These are phyloP conservation scores for Arothron firmamentum DNA, from an alignment of 2,113 vertebrate genomes.

Conservation along the genomic window DNA sequence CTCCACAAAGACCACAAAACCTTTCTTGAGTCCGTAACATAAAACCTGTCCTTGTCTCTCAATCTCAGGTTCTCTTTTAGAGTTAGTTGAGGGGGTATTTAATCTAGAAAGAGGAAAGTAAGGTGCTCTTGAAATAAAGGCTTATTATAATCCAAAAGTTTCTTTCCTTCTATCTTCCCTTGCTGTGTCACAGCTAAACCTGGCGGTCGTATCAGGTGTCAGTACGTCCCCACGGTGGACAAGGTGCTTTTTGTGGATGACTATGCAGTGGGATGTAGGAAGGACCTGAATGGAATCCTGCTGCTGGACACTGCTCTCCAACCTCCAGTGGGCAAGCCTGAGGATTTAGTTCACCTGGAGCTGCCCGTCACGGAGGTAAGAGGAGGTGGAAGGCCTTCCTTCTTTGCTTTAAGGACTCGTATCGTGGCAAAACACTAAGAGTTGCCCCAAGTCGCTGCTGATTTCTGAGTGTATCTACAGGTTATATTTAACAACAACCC, in stretches of 20 bases:
- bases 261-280: slow-evolving; percentile 96
- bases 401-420: not conserved
- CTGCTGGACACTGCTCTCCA: slow-evolving; percentile 97
- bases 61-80: no score
- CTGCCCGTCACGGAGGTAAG: slow-evolving; percentile 97
- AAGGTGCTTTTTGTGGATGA: slow-evolving; percentile 99
- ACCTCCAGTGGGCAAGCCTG: slow-evolving; percentile 92
- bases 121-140: no score
- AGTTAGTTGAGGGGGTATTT: no score
- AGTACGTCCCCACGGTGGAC: slow-evolving; percentile 98
- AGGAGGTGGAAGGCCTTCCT: not conserved
- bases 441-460: no score
- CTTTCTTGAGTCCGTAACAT: no score
- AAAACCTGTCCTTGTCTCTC: no score
- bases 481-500: not conserved
- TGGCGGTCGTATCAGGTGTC: slow-evolving; percentile 92
- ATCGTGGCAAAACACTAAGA: not conserved
- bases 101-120: no score
- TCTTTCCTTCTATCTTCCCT: slow-evolving; percentile 3
- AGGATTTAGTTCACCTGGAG: slow-evolving; percentile 97
- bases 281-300: slow-evolving; percentile 97
- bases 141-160: no score
- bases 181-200: slow-evolving; percentile 84
- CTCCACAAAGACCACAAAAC: no score
- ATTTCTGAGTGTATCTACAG: no score